phyloP scores from a whole-genome alignment of 2,113 vertebrate genomes.

The Chloebia gouldiae region DNA sequence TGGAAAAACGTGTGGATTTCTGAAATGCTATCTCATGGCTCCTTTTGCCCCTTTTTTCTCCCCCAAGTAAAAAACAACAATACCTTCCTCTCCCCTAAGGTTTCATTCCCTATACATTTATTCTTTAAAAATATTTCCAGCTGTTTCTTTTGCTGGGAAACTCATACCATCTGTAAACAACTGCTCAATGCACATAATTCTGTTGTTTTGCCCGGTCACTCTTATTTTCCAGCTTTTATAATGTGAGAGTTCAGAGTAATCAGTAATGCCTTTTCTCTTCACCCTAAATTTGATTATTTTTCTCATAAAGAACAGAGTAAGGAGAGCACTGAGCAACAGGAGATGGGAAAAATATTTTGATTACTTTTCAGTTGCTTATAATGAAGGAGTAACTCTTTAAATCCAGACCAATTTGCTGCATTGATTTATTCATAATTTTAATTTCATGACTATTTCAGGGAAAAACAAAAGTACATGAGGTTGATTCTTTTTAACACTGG shows the following conservation, averaged over 20 bases:
- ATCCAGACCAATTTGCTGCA: constrained; percentile 7
- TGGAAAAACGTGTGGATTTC: constrained; percentile 59
- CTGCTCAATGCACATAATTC: neutral
- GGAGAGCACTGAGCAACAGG: constrained; percentile 31
- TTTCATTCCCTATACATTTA: constrained; percentile 2
- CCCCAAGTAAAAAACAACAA: constrained; percentile 9
- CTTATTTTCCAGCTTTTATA: constrained; percentile 34
- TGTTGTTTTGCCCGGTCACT: constrained; percentile 16
- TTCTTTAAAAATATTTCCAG: constrained; percentile 34
- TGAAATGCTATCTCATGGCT: constrained; percentile 42
- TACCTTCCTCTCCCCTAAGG: neutral
- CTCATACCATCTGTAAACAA: constrained; percentile 32
- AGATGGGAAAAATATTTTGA: constrained; percentile 50
- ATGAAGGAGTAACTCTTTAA: constrained; percentile 42
- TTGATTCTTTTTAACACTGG: neutral
- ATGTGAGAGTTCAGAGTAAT: constrained; percentile 10
- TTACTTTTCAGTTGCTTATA: constrained; percentile 51
- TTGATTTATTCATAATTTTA: constrained; percentile 49
- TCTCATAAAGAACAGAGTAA: neutral
- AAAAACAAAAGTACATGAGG: neutral
- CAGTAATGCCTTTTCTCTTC: constrained; percentile 37
- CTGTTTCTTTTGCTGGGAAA: constrained; percentile 28
- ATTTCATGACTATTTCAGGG: neutral
- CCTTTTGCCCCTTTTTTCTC: neutral
- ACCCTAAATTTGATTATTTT: constrained; percentile 52